phyloP scores from a whole-genome alignment of 2,888 invertebrate species.

The Deilephila porcellus region DNA sequence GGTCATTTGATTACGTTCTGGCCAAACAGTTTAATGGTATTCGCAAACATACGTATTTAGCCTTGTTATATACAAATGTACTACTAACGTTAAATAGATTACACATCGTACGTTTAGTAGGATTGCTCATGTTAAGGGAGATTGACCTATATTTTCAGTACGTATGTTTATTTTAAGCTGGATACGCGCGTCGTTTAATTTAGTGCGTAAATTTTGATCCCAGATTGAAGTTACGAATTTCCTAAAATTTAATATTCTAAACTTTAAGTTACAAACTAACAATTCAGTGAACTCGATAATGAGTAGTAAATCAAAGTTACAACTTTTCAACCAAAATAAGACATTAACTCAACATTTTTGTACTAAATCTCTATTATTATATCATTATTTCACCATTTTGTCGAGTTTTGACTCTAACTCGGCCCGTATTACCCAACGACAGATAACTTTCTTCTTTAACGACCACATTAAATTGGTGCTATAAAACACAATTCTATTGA shows the following conservation, averaged over 20 bases:
- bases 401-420: not conserved
- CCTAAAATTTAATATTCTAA: not conserved
- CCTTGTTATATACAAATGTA: not conserved
- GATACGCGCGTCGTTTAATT: too few relatives aligned
- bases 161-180: too few relatives aligned
- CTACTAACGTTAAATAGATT: slow-evolving; percentile 2
- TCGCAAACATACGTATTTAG: slow-evolving; percentile 9
- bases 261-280: not conserved
- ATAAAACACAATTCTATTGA: slow-evolving; percentile 19
- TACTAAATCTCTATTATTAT: not conserved
- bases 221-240: not conserved
- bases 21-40: slow-evolving; percentile 23
- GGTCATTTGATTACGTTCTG: slow-evolving; percentile 55
- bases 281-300: not conserved
- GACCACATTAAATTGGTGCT: slow-evolving; percentile 16
- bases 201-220: too few relatives aligned
- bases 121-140: not conserved
- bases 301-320: not conserved
- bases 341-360: not conserved
- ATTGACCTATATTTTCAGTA: not conserved
- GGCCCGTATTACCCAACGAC: not conserved
- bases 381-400: not conserved
- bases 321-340: not conserved
- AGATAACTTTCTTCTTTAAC: slow-evolving; percentile 24
- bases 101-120: not conserved